Percentiles rank a stretch among this genome's conserved stretches.
Conservation (phyloP, 2,888 invertebrate genomes). For the Andrena haemorrhoa region DNA sequence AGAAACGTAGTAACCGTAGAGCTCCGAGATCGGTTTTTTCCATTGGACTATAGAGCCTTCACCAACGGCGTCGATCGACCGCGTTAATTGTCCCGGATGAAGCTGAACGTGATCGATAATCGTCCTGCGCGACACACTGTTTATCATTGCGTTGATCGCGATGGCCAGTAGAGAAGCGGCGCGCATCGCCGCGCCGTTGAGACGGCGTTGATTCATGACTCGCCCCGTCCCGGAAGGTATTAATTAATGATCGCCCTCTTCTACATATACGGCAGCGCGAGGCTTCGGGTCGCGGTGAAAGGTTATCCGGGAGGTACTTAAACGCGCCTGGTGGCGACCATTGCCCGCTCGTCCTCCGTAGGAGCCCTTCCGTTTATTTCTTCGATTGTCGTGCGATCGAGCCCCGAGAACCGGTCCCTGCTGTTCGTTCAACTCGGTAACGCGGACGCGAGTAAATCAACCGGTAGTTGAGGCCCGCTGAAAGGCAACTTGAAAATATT, state of each 20-base stretch:
- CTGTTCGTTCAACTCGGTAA: slow-evolving; percentile 1
- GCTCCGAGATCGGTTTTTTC: not conserved
- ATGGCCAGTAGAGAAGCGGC: slow-evolving; percentile 41
- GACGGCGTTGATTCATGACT: slow-evolving; percentile 71
- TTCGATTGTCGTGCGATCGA: slow-evolving; percentile 56
- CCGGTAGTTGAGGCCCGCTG: slow-evolving; percentile 31
- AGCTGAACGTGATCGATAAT: slow-evolving; percentile 61
- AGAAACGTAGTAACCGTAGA: too few species aligned
- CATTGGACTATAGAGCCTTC: not conserved
- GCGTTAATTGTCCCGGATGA: slow-evolving; percentile 55
- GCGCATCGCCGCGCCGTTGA: slow-evolving; percentile 56
- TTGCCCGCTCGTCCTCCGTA: not conserved
- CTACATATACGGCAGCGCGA: slow-evolving; percentile 32
- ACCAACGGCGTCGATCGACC: slow-evolving; percentile 17
- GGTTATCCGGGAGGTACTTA: slow-evolving; percentile 65
- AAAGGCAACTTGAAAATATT: slow-evolving; percentile 31
- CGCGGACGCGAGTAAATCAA: slow-evolving; percentile 25
- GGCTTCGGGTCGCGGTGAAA: slow-evolving; percentile 56
- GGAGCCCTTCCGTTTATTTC: slow-evolving; percentile 49
- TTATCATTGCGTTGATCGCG: slow-evolving; percentile 63
- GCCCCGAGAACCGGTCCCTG: slow-evolving; percentile 41
- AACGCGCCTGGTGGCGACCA: slow-evolving; percentile 28
- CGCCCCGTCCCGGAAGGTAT: slow-evolving; percentile 71
- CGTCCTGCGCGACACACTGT: slow-evolving; percentile 57
- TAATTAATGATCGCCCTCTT: slow-evolving; percentile 72